A percentile compares a stretch with the other conserved stretches of the same genome.
Evolutionary conservation across 1,140 invertebrate species (phyloP).

Genomic region (Chrysopa pallens): DNA sequence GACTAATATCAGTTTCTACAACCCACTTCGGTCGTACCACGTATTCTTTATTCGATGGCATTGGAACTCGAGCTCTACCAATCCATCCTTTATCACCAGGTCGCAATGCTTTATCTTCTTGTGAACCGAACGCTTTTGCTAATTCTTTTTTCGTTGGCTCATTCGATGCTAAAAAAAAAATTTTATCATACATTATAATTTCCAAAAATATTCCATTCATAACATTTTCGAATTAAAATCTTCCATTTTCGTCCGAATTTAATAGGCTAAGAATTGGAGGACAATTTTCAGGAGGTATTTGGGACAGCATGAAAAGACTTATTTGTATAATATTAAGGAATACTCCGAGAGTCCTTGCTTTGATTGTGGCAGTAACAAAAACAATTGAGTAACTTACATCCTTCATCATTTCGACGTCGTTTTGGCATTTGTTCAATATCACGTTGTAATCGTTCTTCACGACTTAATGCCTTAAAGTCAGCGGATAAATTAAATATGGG

Average conservation of each 20-base stretch:
- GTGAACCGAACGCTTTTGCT: slow-evolving; percentile 6
- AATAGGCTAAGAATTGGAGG: too few species aligned
- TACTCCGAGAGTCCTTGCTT: too few species aligned
- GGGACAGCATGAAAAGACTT: too few species aligned
- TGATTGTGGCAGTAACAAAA: too few species aligned
- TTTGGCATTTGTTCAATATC: slow-evolving; percentile 74
- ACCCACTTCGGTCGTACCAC: slow-evolving; percentile 85
- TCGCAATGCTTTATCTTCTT: slow-evolving; percentile 32
- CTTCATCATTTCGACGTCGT: slow-evolving; percentile 7
- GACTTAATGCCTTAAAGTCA: slow-evolving; percentile 80
- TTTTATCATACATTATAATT: too few species aligned
- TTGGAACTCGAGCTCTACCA: slow-evolving; percentile 80
- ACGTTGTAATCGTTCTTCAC: slow-evolving; percentile 74
- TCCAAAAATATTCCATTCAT: too few species aligned
- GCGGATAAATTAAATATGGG: slow-evolving; percentile 93
- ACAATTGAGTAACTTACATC: too few species aligned
- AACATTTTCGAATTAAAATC: too few species aligned
- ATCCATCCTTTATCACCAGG: slow-evolving; percentile 95
- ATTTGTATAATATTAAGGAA: too few species aligned
- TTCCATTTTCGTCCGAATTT: too few species aligned
- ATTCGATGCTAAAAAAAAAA: not conserved
- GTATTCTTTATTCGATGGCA: slow-evolving; percentile 93
- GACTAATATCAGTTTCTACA: slow-evolving; percentile 66
- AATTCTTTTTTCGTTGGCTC: not conserved
- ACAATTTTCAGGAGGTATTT: too few species aligned